Conservation (phyloP, 2,113 vertebrate genomes). For the Macquaria ambigua region DNA sequence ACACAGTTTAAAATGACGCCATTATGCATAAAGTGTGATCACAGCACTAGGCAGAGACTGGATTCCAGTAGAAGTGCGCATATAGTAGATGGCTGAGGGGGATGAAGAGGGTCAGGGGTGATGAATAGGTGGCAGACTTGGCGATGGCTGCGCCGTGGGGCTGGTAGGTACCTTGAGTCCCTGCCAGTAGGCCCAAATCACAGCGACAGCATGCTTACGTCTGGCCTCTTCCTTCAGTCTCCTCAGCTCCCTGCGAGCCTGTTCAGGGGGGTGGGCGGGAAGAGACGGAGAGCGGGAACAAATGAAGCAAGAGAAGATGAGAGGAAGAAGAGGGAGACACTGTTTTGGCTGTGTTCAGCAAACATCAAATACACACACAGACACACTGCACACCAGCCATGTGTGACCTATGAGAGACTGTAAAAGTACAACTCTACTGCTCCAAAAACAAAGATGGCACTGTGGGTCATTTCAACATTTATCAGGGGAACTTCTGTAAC, state of each 20-base stretch:
- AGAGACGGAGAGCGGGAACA: constrained; percentile 61
- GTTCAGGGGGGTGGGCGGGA: constrained; percentile 68
- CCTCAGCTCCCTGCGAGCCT: constrained; percentile 99
- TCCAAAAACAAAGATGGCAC: constrained; percentile 32
- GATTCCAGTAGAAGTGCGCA: constrained; percentile 23
- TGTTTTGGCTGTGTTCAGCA: constrained; percentile 56
- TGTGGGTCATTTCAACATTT: constrained; percentile 29
- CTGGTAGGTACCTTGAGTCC: constrained; percentile 94
- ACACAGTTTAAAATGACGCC: neutral
- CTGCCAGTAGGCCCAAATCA: constrained; percentile 99
- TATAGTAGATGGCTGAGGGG: neutral
- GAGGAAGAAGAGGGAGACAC: constrained; percentile 55
- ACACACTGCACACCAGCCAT: constrained; percentile 33
- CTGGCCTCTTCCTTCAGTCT: constrained; percentile 98
- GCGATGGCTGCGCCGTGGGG: constrained; percentile 54
- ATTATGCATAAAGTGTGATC: neutral
- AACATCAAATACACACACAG: constrained; percentile 9
- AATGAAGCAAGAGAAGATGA: constrained; percentile 70
- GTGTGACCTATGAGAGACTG: constrained; percentile 40
- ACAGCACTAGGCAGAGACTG: constrained; percentile 26
- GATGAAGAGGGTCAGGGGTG: constrained; percentile 47
- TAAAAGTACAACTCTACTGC: constrained; percentile 23
- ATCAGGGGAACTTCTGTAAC: constrained; percentile 46
- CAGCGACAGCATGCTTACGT: constrained; percentile 97
- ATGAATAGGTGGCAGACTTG: constrained; percentile 42